A percentile compares a stretch with the other conserved stretches of the same genome.
Evolutionary conservation across 2,113 vertebrate genomes (phyloP).

Genomic region (Sporophila hypoxantha): DNA sequence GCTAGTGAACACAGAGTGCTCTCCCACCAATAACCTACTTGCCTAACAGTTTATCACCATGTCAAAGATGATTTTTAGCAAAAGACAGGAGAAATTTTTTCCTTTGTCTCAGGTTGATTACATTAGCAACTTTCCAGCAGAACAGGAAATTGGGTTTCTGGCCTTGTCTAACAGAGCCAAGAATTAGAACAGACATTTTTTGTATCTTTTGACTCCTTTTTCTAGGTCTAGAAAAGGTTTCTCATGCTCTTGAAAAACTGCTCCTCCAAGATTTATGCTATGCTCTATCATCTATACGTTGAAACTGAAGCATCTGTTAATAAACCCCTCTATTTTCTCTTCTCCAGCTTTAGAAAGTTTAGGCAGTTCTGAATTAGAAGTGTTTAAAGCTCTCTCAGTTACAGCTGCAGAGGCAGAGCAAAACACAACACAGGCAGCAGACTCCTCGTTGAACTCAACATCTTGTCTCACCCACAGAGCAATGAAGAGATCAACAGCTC

Average conservation of each 20-base stretch:
- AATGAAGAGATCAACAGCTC: conserved; percentile 34
- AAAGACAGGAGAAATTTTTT: not conserved
- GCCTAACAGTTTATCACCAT: not conserved
- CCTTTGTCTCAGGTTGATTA: not conserved
- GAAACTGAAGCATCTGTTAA: not conserved
- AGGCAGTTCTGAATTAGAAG: not conserved
- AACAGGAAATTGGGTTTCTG: not conserved
- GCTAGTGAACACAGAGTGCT: not conserved
- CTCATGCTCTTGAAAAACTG: not conserved
- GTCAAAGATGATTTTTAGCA: not conserved
- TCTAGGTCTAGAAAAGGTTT: not conserved
- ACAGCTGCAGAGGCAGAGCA: not conserved
- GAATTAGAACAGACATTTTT: not conserved
- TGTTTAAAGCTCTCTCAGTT: not conserved
- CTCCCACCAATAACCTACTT: not conserved
- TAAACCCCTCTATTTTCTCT: not conserved
- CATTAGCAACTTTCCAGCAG: not conserved
- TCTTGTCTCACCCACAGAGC: not conserved
- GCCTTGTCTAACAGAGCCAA: not conserved
- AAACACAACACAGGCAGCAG: not conserved
- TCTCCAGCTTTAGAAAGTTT: not conserved
- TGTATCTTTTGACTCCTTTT: not conserved
- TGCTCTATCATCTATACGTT: not conserved
- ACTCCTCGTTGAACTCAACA: not conserved
- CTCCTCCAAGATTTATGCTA: not conserved